Evolutionary conservation across 2,888 invertebrate genomes (phyloP).

Genomic region (Ichneumon xanthorius): DNA sequence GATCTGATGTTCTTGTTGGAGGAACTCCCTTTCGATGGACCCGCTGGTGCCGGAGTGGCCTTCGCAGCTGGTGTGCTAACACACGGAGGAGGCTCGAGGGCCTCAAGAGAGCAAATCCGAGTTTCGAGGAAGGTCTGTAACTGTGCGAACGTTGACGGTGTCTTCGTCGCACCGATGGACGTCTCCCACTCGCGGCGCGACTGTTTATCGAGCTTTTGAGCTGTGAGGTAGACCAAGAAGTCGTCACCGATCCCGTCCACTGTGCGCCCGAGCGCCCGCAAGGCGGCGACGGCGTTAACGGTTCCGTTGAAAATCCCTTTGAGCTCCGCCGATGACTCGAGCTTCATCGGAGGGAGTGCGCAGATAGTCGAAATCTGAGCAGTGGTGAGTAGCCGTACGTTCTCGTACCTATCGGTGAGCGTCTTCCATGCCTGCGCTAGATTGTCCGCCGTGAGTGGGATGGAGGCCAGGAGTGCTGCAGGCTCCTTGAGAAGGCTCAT

Average conservation of each 20-base stretch:
- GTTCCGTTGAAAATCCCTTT: neutral
- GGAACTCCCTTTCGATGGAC: no score
- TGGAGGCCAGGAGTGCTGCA: no score
- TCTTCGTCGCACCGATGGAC: neutral
- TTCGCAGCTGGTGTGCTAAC: neutral
- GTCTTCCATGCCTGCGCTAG: no score
- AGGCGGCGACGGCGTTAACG: neutral
- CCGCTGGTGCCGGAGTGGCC: no score
- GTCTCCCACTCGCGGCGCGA: neutral
- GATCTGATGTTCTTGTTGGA: neutral
- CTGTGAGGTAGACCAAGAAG: neutral
- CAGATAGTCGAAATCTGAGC: neutral
- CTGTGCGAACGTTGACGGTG: neutral
- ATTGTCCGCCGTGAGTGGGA: no score
- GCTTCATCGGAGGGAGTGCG: neutral
- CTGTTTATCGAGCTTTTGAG: neutral
- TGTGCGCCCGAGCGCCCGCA: neutral
- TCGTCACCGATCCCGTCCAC: neutral
- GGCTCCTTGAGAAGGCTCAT: no score
- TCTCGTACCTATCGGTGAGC: constrained; percentile 12
- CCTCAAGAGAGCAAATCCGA: neutral
- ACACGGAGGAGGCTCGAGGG: neutral
- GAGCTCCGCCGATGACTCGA: neutral
- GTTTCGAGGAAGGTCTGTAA: neutral
- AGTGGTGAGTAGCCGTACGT: neutral